Conservation (phyloP, 1,140 invertebrate genomes). For the Daktulosphaira vitifoliae region DNA sequence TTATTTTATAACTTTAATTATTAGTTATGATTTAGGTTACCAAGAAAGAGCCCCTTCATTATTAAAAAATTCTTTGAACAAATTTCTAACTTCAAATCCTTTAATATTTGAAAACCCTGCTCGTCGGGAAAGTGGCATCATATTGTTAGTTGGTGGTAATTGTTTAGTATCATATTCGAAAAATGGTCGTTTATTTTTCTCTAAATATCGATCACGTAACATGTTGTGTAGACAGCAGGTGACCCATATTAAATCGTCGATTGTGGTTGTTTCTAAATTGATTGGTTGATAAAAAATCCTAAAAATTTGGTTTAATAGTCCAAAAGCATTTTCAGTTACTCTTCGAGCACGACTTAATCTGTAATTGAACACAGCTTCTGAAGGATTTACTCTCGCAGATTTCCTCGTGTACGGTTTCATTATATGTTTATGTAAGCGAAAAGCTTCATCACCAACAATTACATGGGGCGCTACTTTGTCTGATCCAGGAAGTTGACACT, state of each 20-base stretch:
- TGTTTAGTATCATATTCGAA: too few relatives aligned
- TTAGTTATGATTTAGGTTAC: too few relatives aligned
- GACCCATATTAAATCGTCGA: constrained; percentile 39
- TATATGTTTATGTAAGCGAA: constrained; percentile 42
- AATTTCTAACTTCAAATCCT: too few relatives aligned
- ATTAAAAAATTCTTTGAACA: too few relatives aligned
- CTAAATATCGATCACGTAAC: neutral
- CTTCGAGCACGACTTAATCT: constrained; percentile 42
- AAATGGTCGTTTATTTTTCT: neutral
- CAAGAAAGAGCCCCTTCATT: too few relatives aligned
- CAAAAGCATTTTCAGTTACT: constrained; percentile 49
- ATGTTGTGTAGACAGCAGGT: constrained; percentile 39
- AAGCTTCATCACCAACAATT: too few relatives aligned
- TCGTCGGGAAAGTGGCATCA: too few relatives aligned
- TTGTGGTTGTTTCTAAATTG: constrained; percentile 40
- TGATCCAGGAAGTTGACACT: constrained; percentile 43
- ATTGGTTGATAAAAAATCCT: constrained; percentile 42
- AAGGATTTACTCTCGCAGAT: constrained; percentile 42
- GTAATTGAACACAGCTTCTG: constrained; percentile 44
- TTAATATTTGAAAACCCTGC: too few relatives aligned
- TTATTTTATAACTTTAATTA: too few relatives aligned
- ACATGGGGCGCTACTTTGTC: too few relatives aligned
- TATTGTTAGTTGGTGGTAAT: too few relatives aligned
- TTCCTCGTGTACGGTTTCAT: constrained; percentile 46
- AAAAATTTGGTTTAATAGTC: constrained; percentile 45